Evolutionary conservation across 2,888 invertebrate genomes (phyloP), one percentile per base, ranked within the genome.

Genomic region (Syrphus vitripennis): DNA sequence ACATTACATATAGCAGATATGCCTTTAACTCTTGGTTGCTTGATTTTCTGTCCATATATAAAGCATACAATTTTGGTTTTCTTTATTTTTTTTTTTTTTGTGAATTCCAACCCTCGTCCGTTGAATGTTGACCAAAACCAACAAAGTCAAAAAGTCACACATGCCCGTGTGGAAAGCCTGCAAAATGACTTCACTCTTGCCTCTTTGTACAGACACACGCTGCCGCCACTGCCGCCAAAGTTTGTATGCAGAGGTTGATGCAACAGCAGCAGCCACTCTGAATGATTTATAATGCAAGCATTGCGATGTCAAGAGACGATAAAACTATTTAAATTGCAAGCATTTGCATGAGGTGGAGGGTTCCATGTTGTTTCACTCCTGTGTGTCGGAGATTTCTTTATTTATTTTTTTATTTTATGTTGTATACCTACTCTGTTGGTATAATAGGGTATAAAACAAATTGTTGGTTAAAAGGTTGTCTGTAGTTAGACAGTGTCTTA

Each of bases 261-360:
- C 79, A 75, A 42, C 84, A 77, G 72, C 70, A 83, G 76, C 86
- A 82, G 78, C 82, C 86, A 86, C 82, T 82, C 77, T 72, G 86
- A 86, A 86, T 86, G 86, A 86, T 86, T 86, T 86, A 86, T 86
- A 86, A 78, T 86, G 86, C 77, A 82, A 86, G 86, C 86, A 82
- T 78, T 86, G 86, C 86, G 86, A 86, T 86, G 86, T 86, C 86
- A 82, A 82, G 86, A 86, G 86, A 86, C 86, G 86, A 86, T 86
- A 86, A 86, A 86, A 86, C 86, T 86, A 86, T 86, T 86, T 86
- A 82, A 86, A 86, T 86, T 86, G 86, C 86, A 77, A 72, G 82
- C 86, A 86, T 86, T 86, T 86, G 86, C 86, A 86, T 86, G 77
- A 75, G 82, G 77, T 77, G 50, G 75, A 75, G 75, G 80, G 79